A percentile compares a stretch with the other conserved stretches of the same genome.
Conservation (phyloP, 2,888 invertebrate genomes). For the Octonoba sinensis region DNA sequence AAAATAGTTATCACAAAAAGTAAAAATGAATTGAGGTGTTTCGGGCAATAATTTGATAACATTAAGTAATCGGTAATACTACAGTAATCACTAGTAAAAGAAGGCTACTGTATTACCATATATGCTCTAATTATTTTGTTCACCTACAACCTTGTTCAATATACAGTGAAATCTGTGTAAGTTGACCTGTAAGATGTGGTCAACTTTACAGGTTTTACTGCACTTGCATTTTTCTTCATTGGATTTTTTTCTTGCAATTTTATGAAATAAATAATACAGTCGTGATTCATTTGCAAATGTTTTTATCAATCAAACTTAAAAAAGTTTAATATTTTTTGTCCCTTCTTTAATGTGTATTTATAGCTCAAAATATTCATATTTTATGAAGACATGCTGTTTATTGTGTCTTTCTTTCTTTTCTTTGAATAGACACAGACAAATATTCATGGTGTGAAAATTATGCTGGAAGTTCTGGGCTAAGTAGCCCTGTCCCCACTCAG, state of each 20-base stretch:
- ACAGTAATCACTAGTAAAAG: too few species aligned
- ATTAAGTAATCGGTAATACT: too few species aligned
- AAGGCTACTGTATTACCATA: too few species aligned
- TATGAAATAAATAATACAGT: background rate
- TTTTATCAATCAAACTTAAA: background rate
- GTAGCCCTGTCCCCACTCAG: slow-evolving; percentile 73
- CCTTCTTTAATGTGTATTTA: background rate
- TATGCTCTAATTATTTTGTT: too few species aligned
- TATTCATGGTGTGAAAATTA: slow-evolving; percentile 80
- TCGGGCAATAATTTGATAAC: too few species aligned
- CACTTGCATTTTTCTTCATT: background rate
- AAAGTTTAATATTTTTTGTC: background rate
- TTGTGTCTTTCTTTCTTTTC: background rate
- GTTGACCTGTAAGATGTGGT: background rate
- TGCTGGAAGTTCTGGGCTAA: slow-evolving; percentile 78
- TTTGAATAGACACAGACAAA: slow-evolving; percentile 72
- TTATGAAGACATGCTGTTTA: background rate
- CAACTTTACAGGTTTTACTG: background rate
- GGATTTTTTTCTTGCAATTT: too few species aligned
- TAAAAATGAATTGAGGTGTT: too few species aligned
- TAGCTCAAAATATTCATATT: background rate
- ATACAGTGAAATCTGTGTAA: too few species aligned
- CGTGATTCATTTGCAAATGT: background rate
- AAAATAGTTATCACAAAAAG: too few species aligned
- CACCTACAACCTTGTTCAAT: too few species aligned